A percentile compares a stretch with the other conserved stretches of the same genome.
Conservation (phyloP, 2,113 vertebrate species). For the Pollimyrus isidori region DNA sequence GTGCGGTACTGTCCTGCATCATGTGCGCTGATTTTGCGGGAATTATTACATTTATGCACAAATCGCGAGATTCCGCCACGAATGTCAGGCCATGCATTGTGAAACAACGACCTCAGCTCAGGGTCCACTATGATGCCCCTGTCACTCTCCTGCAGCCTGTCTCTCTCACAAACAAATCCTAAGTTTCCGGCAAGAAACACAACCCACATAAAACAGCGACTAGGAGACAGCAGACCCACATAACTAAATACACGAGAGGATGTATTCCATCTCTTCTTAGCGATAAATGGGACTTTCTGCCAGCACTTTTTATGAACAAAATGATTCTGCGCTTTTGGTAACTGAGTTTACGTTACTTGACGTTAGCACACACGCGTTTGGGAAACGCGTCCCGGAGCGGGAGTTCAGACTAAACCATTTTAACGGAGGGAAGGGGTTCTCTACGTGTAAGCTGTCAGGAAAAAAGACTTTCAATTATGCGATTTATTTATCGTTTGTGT, state of each 20-base stretch:
- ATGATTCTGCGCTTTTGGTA: no score
- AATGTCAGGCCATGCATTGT: neutral
- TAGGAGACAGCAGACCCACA: neutral
- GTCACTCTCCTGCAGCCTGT: neutral
- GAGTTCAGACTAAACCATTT: neutral
- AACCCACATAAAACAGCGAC: neutral
- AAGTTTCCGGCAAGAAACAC: neutral
- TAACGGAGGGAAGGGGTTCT: neutral
- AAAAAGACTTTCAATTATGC: neutral
- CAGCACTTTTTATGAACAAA: neutral
- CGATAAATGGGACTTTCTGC: neutral
- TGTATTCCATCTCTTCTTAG: neutral
- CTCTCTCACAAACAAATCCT: neutral
- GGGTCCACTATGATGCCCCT: neutral
- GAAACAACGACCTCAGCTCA: neutral
- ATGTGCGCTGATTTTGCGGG: no score
- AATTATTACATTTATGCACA: no score
- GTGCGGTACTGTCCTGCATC: no score
- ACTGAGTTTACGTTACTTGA: no score
- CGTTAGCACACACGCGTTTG: no score
- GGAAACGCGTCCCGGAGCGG: neutral
- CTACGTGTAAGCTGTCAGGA: neutral
- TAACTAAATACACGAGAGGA: neutral
- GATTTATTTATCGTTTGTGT: neutral
- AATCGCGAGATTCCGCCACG: neutral